These are phyloP conservation scores for Tympanoctomys barrerae DNA, from an alignment of 2,797 vertebrate species.

Conservation along the genomic window DNA sequence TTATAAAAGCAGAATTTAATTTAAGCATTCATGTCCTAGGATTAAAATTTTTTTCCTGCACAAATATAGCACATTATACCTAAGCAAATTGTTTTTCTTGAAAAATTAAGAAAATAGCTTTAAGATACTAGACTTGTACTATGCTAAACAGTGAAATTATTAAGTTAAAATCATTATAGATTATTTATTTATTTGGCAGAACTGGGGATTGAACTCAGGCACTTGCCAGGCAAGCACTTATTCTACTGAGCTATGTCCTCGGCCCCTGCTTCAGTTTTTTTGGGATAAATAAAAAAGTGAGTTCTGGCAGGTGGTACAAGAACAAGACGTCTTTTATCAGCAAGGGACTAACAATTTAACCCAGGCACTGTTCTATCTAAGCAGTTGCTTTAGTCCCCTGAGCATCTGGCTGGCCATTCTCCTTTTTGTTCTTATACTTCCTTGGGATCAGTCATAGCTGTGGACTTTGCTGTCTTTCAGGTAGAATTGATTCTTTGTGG, in stretches of 20 bases:
- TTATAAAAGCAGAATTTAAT: background rate
- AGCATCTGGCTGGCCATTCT: too few relatives aligned
- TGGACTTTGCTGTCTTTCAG: background rate
- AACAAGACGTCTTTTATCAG: too few relatives aligned
- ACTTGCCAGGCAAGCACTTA: too few relatives aligned
- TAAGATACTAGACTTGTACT: background rate
- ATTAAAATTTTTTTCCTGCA: constrained; percentile 25
- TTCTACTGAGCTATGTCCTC: too few relatives aligned
- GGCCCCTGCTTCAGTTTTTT: constrained; percentile 27
- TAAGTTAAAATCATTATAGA: background rate
- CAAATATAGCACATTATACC: background rate
- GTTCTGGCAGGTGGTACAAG: background rate
- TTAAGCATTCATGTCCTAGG: background rate
- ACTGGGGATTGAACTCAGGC: too few relatives aligned
- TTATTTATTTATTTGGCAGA: background rate
- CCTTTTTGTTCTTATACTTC: background rate
- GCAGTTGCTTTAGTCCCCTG: too few relatives aligned
- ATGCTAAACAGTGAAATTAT: constrained; percentile 29
- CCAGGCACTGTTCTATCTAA: too few relatives aligned
- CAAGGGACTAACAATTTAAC: too few relatives aligned
- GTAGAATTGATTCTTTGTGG: background rate
- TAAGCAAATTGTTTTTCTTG: background rate
- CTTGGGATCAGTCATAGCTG: background rate
- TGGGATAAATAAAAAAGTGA: constrained; percentile 28
- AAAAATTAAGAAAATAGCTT: background rate